Conservation (phyloP, 2,888 invertebrate genomes). For the Spodoptera exigua region DNA sequence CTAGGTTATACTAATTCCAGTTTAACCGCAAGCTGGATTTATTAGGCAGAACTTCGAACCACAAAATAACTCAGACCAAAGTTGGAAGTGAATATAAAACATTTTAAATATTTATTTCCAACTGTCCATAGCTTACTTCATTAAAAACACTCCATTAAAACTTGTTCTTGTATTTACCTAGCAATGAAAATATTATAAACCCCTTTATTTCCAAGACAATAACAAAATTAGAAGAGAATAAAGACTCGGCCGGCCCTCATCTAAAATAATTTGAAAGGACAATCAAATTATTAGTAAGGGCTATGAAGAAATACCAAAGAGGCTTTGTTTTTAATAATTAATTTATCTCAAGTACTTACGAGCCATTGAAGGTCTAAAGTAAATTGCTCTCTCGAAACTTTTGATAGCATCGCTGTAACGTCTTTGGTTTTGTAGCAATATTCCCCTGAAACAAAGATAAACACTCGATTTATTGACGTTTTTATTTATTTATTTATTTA, state of each 20-base stretch:
- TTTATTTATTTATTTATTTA: no score
- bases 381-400: constrained; percentile 97
- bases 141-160: constrained; percentile 43
- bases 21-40: constrained; percentile 32
- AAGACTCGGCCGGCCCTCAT: constrained; percentile 47
- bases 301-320: constrained; percentile 61
- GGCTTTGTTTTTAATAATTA: constrained; percentile 64
- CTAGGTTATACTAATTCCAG: constrained; percentile 18
- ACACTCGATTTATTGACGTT: constrained; percentile 34
- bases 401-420: constrained; percentile 96
- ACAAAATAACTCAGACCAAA: constrained; percentile 28
- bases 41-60: constrained; percentile 31
- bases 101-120: constrained; percentile 38
- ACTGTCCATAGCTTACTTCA: constrained; percentile 28
- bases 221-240: constrained; percentile 54
- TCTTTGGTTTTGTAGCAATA: constrained; percentile 96
- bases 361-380: constrained; percentile 97
- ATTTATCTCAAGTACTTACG: constrained; percentile 91
- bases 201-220: constrained; percentile 51
- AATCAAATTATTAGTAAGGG: constrained; percentile 63
- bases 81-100: constrained; percentile 25
- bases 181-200: constrained; percentile 49
- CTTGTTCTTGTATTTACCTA: constrained; percentile 43
- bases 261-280: constrained; percentile 58
- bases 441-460: constrained; percentile 93